Evolutionary conservation across 2,113 vertebrate genomes (phyloP), one percentile per base, ranked within the genome.

Genomic region (Dicentrarchus labrax): DNA sequence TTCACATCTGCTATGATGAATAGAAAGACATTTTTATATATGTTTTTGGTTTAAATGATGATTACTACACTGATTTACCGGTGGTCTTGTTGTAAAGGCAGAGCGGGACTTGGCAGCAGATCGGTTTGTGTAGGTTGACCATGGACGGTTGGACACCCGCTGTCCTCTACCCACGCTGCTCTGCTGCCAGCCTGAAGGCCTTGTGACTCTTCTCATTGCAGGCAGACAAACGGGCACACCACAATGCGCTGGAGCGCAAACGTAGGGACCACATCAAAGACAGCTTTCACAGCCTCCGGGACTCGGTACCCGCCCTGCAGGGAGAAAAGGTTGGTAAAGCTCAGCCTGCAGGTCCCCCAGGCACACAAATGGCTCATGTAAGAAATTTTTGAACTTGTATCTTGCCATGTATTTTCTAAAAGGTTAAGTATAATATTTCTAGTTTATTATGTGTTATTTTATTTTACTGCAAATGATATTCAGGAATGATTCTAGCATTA

Each of bases 221-320:
- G 98, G 98, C 98, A 85, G 98, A 99, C 95, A 99, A 99, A 96
- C 96, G 98, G 91, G 98, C 98, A 93, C 98, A 99, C 84, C 98
- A 99, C 94, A 99, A 99, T 89, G 98, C 98, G 72, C 96, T 99
- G 97, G 98, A 99, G 95, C 97, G 98, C 91, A 99, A 99, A 83
- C 98, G 98, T 91, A 97, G 98, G 96, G 98, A 99, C 96, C 98
- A 99, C 96, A 99, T 99, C 96, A 99, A 99, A 96, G 98, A 99
- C 96, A 99, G 98, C 94, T 99, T 99, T 94, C 98, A 99, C 96
- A 98, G 98, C 96, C 95, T 99, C 88, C 97, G 98, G 84, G 98
- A 99, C 93, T 99, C 98, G 0, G 98, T 99, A 84, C 98, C 98
- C 24, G 96, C 98, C 51, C 96, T 99, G 93, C 98, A 99, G 94